Evolutionary conservation across 2,113 vertebrate species (phyloP), one percentile per base, ranked within the genome.

Genomic region (Machaerirhynchus nigripectus): DNA sequence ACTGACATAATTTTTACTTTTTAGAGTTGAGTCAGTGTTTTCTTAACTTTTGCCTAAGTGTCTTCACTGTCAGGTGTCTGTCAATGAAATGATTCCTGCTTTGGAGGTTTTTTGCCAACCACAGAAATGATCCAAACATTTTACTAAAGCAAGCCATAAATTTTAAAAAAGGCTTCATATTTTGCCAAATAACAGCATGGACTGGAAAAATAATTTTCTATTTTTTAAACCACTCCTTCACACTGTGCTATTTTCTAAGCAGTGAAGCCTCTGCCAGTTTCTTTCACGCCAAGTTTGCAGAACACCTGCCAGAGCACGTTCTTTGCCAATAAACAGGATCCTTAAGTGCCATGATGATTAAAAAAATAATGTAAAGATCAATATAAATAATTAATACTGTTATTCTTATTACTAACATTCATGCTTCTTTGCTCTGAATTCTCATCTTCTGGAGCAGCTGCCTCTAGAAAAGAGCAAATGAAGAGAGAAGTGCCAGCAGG

Each of bases 401-500:
- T 78, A 47, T 61, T 83, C 55, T 44, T 67, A 76, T 61, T 79
- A 60, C 42, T 70, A 83, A 63, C 30, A 59, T 65, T 35, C 67
- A 42, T 2, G 26, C 7, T 42, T 39, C 13, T 89, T 59, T 33
- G 37, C 11, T 46, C 20, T 37, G 17, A 74, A 23, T 23, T 75
- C 30, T 77, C 40, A 57, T n/a, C 21, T 73, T 79, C 70, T 55
- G 24, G 63, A 89, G 40, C 16, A 93, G 56, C 27, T 75, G 35
- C 31, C 53, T 77, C 74, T 8, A 63, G 75, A 76, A 75, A 61
- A 69, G 28, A 59, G n/a, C 2, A 1, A 22, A 31, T 0, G 0
- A 63, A 78, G 33, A 69, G 46, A 44, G 63, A 59, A 49, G 27
- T 56, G 64, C 90, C 95, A 96, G 88, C 63, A 96, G 95, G 80